Evolutionary conservation across 2,888 invertebrate species (phyloP).

Genomic region (Eupithecia abbreviata): DNA sequence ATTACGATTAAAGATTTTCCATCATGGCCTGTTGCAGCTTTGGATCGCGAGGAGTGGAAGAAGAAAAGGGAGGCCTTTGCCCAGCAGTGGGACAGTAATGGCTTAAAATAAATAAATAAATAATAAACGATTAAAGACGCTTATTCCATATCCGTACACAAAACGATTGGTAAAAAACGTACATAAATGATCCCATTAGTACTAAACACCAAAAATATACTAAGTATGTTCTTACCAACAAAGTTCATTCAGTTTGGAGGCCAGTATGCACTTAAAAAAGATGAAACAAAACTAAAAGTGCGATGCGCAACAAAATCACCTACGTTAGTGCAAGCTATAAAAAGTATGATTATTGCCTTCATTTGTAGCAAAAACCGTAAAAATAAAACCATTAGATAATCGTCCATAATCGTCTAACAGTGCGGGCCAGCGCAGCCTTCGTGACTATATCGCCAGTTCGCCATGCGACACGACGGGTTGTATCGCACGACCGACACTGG

Average conservation of each 20-base stretch:
- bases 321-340: not conserved
- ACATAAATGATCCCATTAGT: no score
- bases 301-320: not conserved
- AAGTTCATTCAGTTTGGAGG: not conserved
- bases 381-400: not conserved
- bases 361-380: not conserved
- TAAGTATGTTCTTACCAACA: no score
- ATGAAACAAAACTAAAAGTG: not conserved
- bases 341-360: not conserved
- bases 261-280: not conserved
- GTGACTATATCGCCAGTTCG: slow-evolving; percentile 21
- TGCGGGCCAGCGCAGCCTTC: slow-evolving; percentile 14
- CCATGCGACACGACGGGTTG: slow-evolving; percentile 16
- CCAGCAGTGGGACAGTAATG: no score
- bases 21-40: no score
- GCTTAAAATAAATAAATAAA: no score
- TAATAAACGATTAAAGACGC: not conserved
- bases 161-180: no score
- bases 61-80: no score
- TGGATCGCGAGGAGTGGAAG: no score
- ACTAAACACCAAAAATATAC: no score
- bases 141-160: no score
- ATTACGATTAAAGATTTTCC: not conserved
- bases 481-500: slow-evolving; percentile 2
- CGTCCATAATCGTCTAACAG: slow-evolving; percentile 5